Evolutionary conservation across 2,113 vertebrate species (phyloP), one percentile per base, ranked within the genome.

Genomic region (Ophthalmotilapia sp.): DNA sequence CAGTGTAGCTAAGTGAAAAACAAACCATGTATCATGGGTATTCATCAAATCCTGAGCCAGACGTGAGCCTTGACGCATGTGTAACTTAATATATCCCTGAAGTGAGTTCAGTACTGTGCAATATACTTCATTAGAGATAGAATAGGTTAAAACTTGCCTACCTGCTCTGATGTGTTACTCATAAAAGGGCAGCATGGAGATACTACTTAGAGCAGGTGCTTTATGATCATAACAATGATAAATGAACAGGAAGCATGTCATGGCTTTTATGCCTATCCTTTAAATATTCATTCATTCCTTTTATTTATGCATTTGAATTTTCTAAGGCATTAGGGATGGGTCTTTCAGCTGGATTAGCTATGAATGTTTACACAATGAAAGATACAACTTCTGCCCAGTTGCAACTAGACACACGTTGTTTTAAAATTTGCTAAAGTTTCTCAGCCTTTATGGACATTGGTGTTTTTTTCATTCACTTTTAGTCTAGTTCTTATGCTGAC

Each of bases 1-100:
- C 90, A 93, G 82, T 83, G 87, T 6, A 1, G 83, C 29, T 62
- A 36, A 86, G 88, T 90, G 95, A 90, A 95, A 95, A 96, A 96
- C 94, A 96, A 94, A 89, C 90, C 84, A 80, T 68, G 90, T 82
- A 62, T 84, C 88, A 2, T 1, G 91, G 85, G 93, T 1, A 13
- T 88, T 86, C 77, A 84, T 81, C 75, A 83, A 9, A 70, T 47
- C 51, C 73, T 21, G 26, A 54, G 86, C 51, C 80, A 45, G 15
- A 60, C 19, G n/a, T 23, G 23, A 17, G 40, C 68, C 36, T 42
- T 70, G 17, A 84, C 79, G 83, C 15, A 55, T 4, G 12, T 14
- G 62, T 80, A 54, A 14, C 40, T 79, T 58, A 26, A 33, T 36
- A 33, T 75, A 33, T 83, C 82, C 87, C 80, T n/a, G 15, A 80